A percentile compares a stretch with the other conserved stretches of the same genome.
Conservation (phyloP, 2,113 vertebrate genomes). For the Campylorhamphus procurvoides region DNA sequence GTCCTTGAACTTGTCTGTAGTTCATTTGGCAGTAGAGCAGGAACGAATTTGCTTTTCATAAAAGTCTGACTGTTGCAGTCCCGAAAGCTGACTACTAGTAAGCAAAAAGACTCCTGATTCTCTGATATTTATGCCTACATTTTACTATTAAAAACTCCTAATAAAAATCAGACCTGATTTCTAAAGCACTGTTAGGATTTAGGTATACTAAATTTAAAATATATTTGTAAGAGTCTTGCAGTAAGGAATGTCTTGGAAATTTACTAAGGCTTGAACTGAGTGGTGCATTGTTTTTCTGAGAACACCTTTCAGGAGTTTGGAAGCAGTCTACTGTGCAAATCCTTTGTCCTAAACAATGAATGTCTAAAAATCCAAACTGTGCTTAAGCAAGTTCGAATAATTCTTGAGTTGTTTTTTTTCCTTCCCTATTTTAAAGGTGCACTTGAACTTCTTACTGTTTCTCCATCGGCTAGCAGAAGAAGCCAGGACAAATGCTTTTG, state of each 20-base stretch:
- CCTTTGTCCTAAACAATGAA: neutral
- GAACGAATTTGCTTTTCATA: neutral
- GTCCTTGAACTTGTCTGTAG: neutral
- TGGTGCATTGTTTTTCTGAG: neutral
- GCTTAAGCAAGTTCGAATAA: neutral
- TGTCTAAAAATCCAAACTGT: neutral
- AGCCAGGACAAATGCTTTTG: slow-evolving; percentile 74
- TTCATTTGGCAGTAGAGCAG: neutral
- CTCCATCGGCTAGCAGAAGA: slow-evolving; percentile 78
- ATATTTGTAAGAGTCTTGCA: neutral
- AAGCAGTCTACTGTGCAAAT: neutral
- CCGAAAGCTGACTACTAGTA: neutral
- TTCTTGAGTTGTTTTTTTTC: neutral
- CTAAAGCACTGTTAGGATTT: neutral
- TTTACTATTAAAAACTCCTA: neutral
- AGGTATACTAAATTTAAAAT: neutral
- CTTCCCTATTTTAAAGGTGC: slow-evolving; percentile 68
- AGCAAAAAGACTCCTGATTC: neutral
- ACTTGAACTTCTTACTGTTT: slow-evolving; percentile 79
- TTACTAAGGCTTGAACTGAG: neutral
- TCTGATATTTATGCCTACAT: neutral
- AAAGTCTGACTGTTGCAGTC: neutral
- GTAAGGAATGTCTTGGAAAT: neutral
- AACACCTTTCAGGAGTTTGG: neutral
- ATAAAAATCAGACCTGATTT: neutral